Conservation (phyloP, 2,113 vertebrate genomes). For the Chionis minor region DNA sequence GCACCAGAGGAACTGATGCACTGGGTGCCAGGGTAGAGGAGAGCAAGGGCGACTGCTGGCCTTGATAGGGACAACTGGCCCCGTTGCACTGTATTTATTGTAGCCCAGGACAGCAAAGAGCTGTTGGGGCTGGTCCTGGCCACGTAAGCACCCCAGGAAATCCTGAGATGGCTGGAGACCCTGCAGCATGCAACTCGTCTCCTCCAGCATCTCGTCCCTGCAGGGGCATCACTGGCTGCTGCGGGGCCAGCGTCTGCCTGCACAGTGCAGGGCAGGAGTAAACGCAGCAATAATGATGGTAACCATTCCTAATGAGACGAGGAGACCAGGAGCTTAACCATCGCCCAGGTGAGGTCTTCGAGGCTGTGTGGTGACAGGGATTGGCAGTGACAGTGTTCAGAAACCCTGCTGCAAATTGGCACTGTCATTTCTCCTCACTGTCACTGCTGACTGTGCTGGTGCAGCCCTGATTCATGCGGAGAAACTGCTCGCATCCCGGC, state of each 20-base stretch:
- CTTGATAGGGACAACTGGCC: too few relatives aligned
- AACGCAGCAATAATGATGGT: background rate
- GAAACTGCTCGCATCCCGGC: background rate
- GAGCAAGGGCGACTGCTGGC: background rate
- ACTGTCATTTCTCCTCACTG: background rate
- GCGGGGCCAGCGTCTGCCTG: background rate
- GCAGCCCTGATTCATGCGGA: rapidly evolving
- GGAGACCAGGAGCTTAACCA: background rate
- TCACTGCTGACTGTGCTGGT: background rate
- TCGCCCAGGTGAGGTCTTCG: background rate
- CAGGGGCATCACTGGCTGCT: background rate
- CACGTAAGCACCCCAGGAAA: background rate
- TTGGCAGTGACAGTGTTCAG: background rate
- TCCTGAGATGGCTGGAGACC: background rate
- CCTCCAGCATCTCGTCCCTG: rapidly evolving
- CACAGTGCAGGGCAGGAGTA: background rate
- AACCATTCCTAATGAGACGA: background rate
- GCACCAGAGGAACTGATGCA: background rate
- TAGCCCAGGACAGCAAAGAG: background rate
- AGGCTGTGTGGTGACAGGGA: background rate
- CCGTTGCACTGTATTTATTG: rapidly evolving
- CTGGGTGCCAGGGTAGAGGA: background rate
- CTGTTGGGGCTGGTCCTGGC: background rate
- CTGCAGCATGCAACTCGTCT: rapidly evolving
- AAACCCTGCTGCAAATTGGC: background rate